phyloP scores from a whole-genome alignment of 2,888 invertebrate species.

The Epistrophella euchroma region DNA sequence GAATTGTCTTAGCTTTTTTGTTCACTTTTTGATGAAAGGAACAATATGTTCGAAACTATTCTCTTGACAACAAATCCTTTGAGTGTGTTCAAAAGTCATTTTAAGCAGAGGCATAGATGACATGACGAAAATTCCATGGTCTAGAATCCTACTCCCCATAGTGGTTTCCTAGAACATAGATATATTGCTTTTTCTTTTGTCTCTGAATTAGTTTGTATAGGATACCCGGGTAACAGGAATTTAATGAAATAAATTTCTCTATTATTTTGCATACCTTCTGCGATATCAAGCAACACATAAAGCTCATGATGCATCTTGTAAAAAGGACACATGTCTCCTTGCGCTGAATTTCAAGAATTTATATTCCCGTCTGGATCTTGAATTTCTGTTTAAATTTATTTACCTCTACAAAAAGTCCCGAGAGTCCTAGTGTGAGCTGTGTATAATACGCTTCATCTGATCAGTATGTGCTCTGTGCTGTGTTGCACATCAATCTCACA shows the following conservation, averaged over 20 bases:
- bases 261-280: constrained; percentile 3
- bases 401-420: constrained; percentile 6
- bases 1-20: neutral
- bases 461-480: neutral
- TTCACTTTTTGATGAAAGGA: neutral
- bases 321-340: constrained; percentile 27
- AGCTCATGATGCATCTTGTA: constrained; percentile 16
- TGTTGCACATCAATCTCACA: constrained; percentile 15
- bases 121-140: constrained; percentile 7
- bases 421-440: constrained; percentile 3
- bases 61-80: neutral
- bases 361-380: constrained; percentile 18
- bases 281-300: neutral
- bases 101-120: neutral
- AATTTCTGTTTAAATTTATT: neutral
- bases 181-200: constrained; percentile 29
- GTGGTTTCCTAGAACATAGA: neutral
- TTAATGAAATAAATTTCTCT: constrained; percentile 32
- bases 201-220: neutral
- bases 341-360: constrained; percentile 16
- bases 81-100: constrained; percentile 2
- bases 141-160: neutral
- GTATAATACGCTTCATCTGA: neutral
- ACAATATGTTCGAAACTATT: constrained; percentile 19
- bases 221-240: constrained; percentile 12